phyloP scores from a whole-genome alignment of 1,140 invertebrate genomes.

The Sinella curviseta region DNA sequence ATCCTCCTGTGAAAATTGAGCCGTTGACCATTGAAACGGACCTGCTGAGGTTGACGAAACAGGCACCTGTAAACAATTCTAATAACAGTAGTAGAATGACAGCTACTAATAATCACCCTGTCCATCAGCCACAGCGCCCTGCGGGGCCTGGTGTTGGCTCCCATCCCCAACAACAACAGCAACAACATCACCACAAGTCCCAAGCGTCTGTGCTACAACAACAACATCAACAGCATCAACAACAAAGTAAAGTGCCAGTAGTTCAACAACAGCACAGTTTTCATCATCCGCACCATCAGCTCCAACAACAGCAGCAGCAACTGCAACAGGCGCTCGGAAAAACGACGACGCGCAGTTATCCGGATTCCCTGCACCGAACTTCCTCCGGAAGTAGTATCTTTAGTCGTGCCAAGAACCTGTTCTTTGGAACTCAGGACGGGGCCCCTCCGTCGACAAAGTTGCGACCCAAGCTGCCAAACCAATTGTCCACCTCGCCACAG shows the following conservation, averaged over 20 bases:
- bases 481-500: constrained; percentile 31
- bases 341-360: constrained; percentile 65
- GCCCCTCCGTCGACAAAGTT: constrained; percentile 32
- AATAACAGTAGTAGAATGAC: too few species aligned
- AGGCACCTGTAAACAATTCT: too few species aligned
- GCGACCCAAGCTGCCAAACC: constrained; percentile 34
- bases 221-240: constrained; percentile 2
- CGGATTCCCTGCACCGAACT: constrained; percentile 40
- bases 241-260: background rate
- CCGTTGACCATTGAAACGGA: constrained; percentile 11
- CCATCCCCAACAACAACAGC: constrained; percentile 47
- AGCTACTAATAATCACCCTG: background rate
- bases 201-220: constrained; percentile 14
- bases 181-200: too few species aligned
- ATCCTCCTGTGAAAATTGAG: background rate
- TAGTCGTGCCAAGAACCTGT: constrained; percentile 41
- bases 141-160: background rate
- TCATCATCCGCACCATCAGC: background rate
- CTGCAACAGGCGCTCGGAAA: background rate
- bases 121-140: background rate
- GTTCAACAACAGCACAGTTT: background rate
- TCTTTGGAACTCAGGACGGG: constrained; percentile 32
- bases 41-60: background rate
- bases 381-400: constrained; percentile 47
- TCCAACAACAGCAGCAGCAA: constrained; percentile 11